Percentiles rank a stretch among this genome's conserved stretches.
phyloP scores from a whole-genome alignment of 2,113 vertebrate species.

The Noctilio leporinus region DNA sequence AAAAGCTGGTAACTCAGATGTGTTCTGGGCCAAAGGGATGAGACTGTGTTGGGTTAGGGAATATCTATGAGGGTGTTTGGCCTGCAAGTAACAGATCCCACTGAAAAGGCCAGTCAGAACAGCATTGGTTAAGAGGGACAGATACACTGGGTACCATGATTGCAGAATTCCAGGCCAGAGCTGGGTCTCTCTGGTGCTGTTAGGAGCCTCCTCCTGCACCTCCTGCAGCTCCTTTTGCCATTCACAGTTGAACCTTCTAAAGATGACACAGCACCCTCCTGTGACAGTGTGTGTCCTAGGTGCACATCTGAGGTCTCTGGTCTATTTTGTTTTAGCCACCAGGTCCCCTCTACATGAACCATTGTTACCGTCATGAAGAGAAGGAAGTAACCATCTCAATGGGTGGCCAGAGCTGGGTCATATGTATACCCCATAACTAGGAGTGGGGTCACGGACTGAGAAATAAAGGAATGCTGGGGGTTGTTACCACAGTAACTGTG shows the following conservation, averaged over 20 bases:
- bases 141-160: accelerated
- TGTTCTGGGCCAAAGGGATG: background rate
- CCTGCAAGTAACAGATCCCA: background rate
- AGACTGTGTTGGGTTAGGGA: background rate
- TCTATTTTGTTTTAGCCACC: background rate
- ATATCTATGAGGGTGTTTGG: background rate
- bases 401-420: background rate
- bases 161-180: background rate
- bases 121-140: background rate
- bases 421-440: background rate
- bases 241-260: background rate
- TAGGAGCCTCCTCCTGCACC: background rate
- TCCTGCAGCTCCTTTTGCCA: background rate
- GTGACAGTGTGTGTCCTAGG: background rate
- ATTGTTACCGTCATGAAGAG: background rate
- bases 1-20: background rate
- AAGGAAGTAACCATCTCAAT: background rate
- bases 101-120: background rate
- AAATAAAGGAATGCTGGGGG: background rate
- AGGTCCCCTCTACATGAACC: background rate
- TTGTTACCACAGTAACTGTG: no score
- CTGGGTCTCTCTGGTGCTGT: background rate
- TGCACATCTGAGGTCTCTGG: background rate
- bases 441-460: background rate
- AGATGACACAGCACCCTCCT: background rate